These are phyloP conservation scores for Vicugna pacos DNA, from an alignment of 2,113 vertebrate species.

Conservation along the genomic window DNA sequence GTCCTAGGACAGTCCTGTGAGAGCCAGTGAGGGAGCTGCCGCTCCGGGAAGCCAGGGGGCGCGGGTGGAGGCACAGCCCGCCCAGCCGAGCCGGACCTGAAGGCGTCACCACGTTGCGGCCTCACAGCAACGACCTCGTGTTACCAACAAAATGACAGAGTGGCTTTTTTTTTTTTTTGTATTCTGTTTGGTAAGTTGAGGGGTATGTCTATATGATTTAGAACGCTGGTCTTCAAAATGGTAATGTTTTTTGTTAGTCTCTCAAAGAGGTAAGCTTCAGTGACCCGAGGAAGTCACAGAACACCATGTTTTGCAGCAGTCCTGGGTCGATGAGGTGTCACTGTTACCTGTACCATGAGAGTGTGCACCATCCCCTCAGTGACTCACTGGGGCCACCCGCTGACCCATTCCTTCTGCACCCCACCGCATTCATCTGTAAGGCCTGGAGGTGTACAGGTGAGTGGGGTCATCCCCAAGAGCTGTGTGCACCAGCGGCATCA, in stretches of 20 bases:
- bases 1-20: not conserved
- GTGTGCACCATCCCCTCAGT: accelerated
- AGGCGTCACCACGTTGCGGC: accelerated
- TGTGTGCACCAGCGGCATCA: not conserved
- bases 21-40: not conserved
- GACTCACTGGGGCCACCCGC: accelerated
- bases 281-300: not conserved
- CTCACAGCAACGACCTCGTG: accelerated
- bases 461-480: not conserved
- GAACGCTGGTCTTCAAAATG: not conserved
- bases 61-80: not conserved
- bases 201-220: not conserved
- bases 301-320: accelerated
- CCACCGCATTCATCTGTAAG: accelerated
- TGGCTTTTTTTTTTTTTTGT: accelerated
- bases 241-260: not conserved
- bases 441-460: accelerated
- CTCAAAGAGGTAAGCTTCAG: not conserved
- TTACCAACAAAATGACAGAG: too few relatives aligned
- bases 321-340: accelerated
- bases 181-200: not conserved
- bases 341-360: accelerated
- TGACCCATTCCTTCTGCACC: accelerated
- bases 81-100: accelerated
- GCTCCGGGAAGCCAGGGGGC: not conserved